A percentile compares a stretch with the other conserved stretches of the same genome.
Evolutionary conservation across 2,113 vertebrate genomes (phyloP).

Genomic region (Agapornis roseicollis): DNA sequence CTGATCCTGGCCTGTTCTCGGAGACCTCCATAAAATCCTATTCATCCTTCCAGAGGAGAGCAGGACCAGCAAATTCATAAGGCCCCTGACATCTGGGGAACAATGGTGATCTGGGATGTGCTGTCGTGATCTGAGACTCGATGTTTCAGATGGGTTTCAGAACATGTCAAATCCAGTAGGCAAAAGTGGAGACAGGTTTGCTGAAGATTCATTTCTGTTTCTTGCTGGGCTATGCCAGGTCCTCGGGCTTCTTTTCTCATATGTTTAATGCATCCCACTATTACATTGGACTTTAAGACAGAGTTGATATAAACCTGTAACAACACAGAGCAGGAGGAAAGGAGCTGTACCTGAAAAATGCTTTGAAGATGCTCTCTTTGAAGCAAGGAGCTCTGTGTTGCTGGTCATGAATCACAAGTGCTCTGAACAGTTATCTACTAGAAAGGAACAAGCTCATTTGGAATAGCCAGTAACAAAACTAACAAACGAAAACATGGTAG

Average conservation of each 20-base stretch:
- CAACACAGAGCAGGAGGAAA: neutral
- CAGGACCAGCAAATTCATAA: accelerated
- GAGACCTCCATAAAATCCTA: neutral
- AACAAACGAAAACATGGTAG: neutral
- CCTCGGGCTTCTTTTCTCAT: neutral
- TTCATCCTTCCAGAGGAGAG: neutral
- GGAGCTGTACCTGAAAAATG: neutral
- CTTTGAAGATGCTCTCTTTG: neutral
- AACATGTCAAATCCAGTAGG: neutral
- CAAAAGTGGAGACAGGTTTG: neutral
- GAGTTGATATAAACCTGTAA: neutral
- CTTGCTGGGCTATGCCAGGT: neutral
- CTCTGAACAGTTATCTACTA: neutral
- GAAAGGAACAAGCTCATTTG: neutral
- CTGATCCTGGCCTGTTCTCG: neutral
- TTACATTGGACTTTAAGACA: neutral
- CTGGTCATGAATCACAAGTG: neutral
- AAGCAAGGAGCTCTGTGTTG: neutral
- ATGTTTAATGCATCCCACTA: neutral
- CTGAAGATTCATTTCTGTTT: neutral
- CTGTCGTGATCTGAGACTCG: neutral
- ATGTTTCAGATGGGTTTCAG: neutral
- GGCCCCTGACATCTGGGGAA: neutral
- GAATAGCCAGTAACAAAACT: neutral
- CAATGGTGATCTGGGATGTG: accelerated